Evolutionary conservation across 2,888 invertebrate genomes (phyloP).

Genomic region (Athetis lepigone): DNA sequence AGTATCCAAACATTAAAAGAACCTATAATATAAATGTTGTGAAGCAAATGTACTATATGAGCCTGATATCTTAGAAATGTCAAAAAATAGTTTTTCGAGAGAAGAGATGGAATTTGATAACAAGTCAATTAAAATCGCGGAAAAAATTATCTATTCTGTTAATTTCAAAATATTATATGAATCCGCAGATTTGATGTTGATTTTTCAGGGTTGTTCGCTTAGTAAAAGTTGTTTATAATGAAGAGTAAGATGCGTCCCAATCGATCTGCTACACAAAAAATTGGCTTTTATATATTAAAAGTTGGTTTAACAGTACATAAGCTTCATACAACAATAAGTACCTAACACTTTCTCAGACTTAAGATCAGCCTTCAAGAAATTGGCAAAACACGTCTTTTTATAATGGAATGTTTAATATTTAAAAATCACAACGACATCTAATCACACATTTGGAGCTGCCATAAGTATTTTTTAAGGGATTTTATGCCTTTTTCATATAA

Average conservation of each 20-base stretch:
- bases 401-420: conserved; percentile 85
- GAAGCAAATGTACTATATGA: conserved; percentile 47
- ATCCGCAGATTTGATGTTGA: too few relatives aligned
- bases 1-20: conserved; percentile 47
- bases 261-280: too few relatives aligned
- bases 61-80: background rate
- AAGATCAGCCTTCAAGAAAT: conserved; percentile 80
- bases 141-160: too few relatives aligned
- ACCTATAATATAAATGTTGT: conserved; percentile 37
- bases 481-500: background rate
- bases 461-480: background rate
- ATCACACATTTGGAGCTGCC: conserved; percentile 68
- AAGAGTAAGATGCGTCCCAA: too few relatives aligned
- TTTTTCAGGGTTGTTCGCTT: too few relatives aligned
- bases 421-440: conserved; percentile 81
- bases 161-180: too few relatives aligned
- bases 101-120: too few relatives aligned
- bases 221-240: too few relatives aligned
- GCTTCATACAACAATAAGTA: conserved; percentile 72
- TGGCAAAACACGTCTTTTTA: conserved; percentile 82
- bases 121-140: too few relatives aligned
- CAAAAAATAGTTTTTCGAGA: conserved; percentile 1
- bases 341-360: conserved; percentile 77
- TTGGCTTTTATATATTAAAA: too few relatives aligned
- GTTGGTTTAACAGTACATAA: conserved; percentile 58